These are phyloP conservation scores for Sorex maritimensis DNA, from an alignment of 2,797 vertebrate species.

Conservation along the genomic window DNA sequence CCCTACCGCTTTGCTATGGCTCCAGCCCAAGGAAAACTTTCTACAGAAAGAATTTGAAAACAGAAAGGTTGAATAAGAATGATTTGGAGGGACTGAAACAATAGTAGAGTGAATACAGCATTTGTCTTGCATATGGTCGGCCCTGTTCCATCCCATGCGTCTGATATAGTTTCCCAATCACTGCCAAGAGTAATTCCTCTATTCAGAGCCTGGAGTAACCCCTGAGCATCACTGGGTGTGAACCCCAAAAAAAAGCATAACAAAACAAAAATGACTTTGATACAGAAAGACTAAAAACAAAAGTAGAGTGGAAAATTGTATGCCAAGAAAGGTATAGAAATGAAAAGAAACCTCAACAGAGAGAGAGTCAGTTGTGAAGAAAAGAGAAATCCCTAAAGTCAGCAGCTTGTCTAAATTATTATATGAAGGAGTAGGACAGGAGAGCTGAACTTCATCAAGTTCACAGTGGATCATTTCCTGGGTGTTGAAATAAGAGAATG, in stretches of 20 bases:
- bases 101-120: too few species aligned
- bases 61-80: background rate
- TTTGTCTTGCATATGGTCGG: too few species aligned
- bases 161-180: background rate
- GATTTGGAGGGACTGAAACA: too few species aligned
- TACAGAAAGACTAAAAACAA: background rate
- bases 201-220: too few species aligned
- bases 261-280: background rate
- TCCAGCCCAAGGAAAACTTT: too few species aligned
- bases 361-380: background rate
- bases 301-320: background rate
- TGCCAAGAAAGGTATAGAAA: background rate
- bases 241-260: background rate
- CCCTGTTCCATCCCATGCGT: too few species aligned
- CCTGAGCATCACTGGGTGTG: too few species aligned
- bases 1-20: too few species aligned
- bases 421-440: background rate
- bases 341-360: background rate
- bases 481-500: background rate
- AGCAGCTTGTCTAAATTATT: background rate
- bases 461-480: fast-evolving
- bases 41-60: slow-evolving; percentile 32
- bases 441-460: background rate
- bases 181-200: background rate
- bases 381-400: background rate